A percentile compares a stretch with the other conserved stretches of the same genome.
Evolutionary conservation across 2,888 invertebrate species (phyloP).

Genomic region (Phorcus lineatus): DNA sequence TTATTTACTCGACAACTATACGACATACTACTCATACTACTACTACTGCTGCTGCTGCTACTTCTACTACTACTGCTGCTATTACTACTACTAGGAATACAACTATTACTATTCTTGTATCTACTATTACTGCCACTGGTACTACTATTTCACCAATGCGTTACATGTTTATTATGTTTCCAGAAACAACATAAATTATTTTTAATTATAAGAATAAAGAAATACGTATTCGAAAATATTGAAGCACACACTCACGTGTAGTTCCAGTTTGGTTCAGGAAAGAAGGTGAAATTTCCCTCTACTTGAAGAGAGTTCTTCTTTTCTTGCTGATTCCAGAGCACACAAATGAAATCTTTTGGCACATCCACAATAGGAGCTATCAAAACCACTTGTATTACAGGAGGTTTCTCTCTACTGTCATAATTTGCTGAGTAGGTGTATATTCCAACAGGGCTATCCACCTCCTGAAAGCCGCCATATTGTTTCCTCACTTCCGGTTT

Average conservation of each 20-base stretch:
- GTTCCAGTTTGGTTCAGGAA: not conserved
- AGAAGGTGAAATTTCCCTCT: not conserved
- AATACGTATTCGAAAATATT: no score
- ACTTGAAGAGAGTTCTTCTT: not conserved
- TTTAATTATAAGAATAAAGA: no score
- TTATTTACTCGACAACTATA: not conserved
- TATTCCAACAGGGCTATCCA: not conserved
- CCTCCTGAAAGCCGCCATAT: not conserved
- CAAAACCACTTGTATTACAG: not conserved
- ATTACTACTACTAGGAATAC: not conserved
- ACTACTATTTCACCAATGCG: not conserved
- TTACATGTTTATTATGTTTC: no score
- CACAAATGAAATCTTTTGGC: no score
- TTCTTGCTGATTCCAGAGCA: no score
- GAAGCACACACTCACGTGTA: not conserved
- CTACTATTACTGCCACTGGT: not conserved
- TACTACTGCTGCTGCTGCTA: not conserved
- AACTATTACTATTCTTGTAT: not conserved
- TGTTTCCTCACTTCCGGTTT: not conserved
- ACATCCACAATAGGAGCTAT: not conserved
- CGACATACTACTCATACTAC: not conserved
- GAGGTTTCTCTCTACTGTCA: not conserved
- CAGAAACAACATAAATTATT: no score
- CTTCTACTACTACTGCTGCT: not conserved
- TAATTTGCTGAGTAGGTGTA: not conserved